These are phyloP conservation scores for Ctenopoma kingsleyae DNA, from an alignment of 2,797 vertebrate species.

Conservation along the genomic window DNA sequence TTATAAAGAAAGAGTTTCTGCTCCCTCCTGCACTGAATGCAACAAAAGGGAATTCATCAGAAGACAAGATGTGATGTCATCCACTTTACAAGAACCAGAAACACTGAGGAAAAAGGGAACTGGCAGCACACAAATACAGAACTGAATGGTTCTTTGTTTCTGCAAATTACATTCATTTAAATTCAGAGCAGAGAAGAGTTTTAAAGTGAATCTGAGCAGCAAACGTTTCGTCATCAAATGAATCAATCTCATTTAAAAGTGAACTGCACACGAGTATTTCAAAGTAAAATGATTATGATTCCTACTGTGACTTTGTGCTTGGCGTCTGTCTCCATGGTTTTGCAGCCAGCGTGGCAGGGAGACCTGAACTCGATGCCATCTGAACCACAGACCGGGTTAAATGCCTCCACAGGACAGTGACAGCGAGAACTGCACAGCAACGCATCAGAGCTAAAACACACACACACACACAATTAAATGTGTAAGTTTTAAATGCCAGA, in stretches of 20 bases:
- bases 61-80: background rate
- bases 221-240: no score
- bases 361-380: constrained; percentile 87
- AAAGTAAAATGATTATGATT: background rate
- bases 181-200: no score
- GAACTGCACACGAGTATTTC: no score
- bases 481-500: background rate
- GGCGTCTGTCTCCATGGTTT: rapidly evolving
- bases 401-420: constrained; percentile 80
- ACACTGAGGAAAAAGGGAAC: background rate
- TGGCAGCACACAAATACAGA: background rate
- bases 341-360: constrained; percentile 91
- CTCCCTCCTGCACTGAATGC: background rate
- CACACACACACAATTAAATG: background rate
- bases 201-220: no score
- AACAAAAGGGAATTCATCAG: background rate
- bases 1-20: background rate
- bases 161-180: background rate
- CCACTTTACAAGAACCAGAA: background rate
- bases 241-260: no score
- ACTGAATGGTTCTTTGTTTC: background rate
- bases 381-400: constrained; percentile 91
- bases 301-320: constrained; percentile 48
- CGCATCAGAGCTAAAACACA: background rate
- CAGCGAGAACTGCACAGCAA: constrained; percentile 77